Evolutionary conservation across 2,113 vertebrate genomes (phyloP), one percentile per base, ranked within the genome.

Genomic region (Pedionomus torquatus): DNA sequence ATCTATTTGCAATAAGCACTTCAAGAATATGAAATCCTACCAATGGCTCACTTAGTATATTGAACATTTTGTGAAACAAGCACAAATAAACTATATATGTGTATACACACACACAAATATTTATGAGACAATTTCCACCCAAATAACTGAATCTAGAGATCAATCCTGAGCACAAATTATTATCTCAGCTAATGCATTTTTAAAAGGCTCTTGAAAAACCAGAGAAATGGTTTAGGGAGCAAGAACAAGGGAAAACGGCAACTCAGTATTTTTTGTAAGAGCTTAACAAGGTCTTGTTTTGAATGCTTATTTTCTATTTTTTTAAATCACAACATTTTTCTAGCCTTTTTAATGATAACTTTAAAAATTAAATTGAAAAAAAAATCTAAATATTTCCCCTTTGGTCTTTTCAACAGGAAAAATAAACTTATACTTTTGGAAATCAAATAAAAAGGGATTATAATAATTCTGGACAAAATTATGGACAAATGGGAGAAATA

Each of bases 61-160:
- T 46, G 65, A 82, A 78, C 28, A 54, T 30, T 43, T 65, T 5
- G 11, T 46, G 31, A 83, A 95, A 89, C 5, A 74, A 52, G 28
- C 11, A 89, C n/a, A n/a, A n/a, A n/a, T n/a, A 31, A 13, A 11
- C 25, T 30, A n/a, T 39, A 1, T 28, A 4, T 43, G 8, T 46
- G 1, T 13, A 35, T 1, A 37, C 10, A 33, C 9, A 68, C 8
- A n/a, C 10, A 71, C 1, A 33, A 2, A 23, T 4, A 9, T 14
- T 43, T 52, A 63, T 7, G 15, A 58, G 30, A n/a, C 15, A 82
- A 60, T 68, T 64, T 87, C 70, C 77, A 35, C 14, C 17, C 35
- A 18, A 77, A 37, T 26, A 83, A 49, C 17, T 44, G 33, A 92
- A 71, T 89, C 65, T 57, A 68, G 77, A 92, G 24, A n/a, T 9